Evolutionary conservation across 2,888 invertebrate genomes (phyloP).

Genomic region (Scaptodrosophila latifasciaeformis): DNA sequence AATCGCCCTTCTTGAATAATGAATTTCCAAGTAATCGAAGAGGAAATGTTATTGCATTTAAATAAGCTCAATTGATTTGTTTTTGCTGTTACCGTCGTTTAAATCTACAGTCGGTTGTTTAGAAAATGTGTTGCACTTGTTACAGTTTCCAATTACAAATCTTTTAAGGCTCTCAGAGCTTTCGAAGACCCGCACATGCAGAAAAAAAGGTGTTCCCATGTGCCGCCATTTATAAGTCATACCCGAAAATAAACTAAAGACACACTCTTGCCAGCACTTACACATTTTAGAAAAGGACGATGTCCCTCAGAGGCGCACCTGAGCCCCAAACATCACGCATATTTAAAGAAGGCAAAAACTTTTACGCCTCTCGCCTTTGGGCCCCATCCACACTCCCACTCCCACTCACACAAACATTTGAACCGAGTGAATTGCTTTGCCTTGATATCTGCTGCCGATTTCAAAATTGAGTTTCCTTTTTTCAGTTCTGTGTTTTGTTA

Average conservation of each 20-base stretch:
- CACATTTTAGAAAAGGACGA: too few relatives aligned
- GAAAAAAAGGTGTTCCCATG: too few relatives aligned
- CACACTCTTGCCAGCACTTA: neutral
- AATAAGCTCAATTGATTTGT: too few relatives aligned
- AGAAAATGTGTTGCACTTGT: too few relatives aligned
- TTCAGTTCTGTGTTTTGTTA: too few relatives aligned
- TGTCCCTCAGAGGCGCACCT: slow-evolving; percentile 9
- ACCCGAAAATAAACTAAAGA: neutral
- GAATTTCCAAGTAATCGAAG: too few relatives aligned
- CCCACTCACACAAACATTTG: slow-evolving; percentile 10
- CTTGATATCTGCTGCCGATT: slow-evolving; percentile 10
- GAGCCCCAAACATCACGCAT: slow-evolving; percentile 35
- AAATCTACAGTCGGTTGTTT: too few relatives aligned
- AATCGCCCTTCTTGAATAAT: too few relatives aligned
- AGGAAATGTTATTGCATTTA: too few relatives aligned
- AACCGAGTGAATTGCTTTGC: neutral
- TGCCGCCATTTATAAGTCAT: slow-evolving; percentile 34
- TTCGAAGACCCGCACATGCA: too few relatives aligned
- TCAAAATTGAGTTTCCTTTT: slow-evolving; percentile 3
- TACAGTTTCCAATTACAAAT: too few relatives aligned
- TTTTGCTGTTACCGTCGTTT: neutral
- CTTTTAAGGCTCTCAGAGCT: too few relatives aligned
- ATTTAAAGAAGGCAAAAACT: slow-evolving; percentile 48
- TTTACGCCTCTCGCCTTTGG: slow-evolving; percentile 22
- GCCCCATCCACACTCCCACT: neutral